Percentiles rank a stretch among this genome's conserved stretches.
Conservation (phyloP, 2,797 vertebrate species). For the Sylvia borin region DNA sequence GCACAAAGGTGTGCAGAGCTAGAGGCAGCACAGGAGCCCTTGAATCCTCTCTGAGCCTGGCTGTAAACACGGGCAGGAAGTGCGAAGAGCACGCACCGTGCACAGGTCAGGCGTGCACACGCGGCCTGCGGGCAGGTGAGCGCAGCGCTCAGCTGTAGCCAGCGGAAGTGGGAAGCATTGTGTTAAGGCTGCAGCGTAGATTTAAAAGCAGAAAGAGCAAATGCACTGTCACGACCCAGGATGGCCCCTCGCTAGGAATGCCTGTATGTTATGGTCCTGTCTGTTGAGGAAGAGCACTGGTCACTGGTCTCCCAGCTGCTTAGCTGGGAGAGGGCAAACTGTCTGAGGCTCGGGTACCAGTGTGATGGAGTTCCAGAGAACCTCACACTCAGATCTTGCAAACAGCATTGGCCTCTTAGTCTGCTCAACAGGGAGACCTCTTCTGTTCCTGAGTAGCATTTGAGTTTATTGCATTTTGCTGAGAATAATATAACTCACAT, state of each 20-base stretch:
- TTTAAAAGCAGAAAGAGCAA: not conserved
- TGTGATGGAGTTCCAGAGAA: not conserved
- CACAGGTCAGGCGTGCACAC: not conserved
- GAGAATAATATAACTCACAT: not conserved
- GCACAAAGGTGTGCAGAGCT: not conserved
- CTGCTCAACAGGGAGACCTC: not conserved
- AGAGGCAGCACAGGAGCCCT: not conserved
- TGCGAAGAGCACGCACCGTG: not conserved
- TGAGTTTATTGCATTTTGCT: not conserved
- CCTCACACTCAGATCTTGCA: not conserved
- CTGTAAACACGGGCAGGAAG: conserved; percentile 13
- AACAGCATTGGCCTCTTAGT: not conserved
- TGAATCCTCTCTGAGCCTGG: not conserved
- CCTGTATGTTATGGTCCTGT: not conserved
- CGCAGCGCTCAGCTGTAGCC: not conserved
- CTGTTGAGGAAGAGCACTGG: not conserved
- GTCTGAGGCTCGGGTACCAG: not conserved
- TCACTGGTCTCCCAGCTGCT: no score
- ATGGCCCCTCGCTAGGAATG: not conserved
- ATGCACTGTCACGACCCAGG: not conserved
- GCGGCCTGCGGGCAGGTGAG: not conserved
- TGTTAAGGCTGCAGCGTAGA: not conserved
- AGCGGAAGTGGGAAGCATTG: not conserved
- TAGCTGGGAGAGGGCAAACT: not conserved
- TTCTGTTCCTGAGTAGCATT: not conserved